A percentile compares a stretch with the other conserved stretches of the same genome.
These are phyloP conservation scores for Leptopilina myrica DNA, from an alignment of 2,888 invertebrate species.

Conservation along the genomic window DNA sequence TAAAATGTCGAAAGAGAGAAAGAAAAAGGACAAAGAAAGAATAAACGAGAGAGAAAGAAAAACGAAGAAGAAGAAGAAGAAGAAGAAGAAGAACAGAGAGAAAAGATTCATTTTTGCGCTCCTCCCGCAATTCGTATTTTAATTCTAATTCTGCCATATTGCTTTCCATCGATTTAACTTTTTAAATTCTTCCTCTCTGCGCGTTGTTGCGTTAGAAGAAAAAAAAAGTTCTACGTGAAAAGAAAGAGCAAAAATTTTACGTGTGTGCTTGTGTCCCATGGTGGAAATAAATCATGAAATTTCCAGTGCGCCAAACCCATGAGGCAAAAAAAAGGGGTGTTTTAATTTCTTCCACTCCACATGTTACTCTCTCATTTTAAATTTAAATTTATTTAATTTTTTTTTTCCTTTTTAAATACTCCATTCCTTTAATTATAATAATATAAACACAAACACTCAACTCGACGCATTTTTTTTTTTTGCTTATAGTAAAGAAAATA, in stretches of 20 bases:
- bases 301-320: slow-evolving; percentile 47
- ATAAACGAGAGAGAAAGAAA: background rate
- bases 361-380: slow-evolving; percentile 1
- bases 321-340: background rate
- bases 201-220: slow-evolving; percentile 40
- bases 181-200: slow-evolving; percentile 49
- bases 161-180: slow-evolving; percentile 65
- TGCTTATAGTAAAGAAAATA: too few relatives aligned
- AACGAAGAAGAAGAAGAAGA: background rate
- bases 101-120: slow-evolving; percentile 1
- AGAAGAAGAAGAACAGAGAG: background rate
- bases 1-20: background rate
- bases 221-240: background rate
- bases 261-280: slow-evolving; percentile 61
- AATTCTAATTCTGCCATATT: slow-evolving; percentile 57
- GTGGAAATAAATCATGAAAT: slow-evolving; percentile 67
- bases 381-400: slow-evolving; percentile 6
- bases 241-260: slow-evolving; percentile 44
- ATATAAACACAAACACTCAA: too few relatives aligned
- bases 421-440: slow-evolving; percentile 1
- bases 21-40: background rate
- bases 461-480: too few relatives aligned
- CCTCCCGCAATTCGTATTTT: slow-evolving; percentile 3
- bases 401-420: background rate
- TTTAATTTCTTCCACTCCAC: slow-evolving; percentile 22